Evolutionary conservation across 2,113 vertebrate species (phyloP).

Genomic region (Macrotis lagotis): DNA sequence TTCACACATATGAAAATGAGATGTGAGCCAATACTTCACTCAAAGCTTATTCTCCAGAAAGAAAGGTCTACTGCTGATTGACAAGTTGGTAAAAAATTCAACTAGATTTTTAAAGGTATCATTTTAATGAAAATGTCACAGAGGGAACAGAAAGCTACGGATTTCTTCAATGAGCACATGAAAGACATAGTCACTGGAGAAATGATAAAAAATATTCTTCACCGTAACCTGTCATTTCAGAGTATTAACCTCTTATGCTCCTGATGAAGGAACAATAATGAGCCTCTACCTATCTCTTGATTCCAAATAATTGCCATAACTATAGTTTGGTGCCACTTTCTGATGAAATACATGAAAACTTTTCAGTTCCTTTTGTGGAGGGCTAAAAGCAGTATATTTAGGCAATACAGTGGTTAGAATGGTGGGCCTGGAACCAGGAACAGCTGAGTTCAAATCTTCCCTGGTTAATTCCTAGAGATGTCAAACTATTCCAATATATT

Average conservation of each 20-base stretch:
- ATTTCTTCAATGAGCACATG: background rate
- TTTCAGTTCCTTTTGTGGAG: background rate
- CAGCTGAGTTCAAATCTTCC: background rate
- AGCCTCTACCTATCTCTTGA: background rate
- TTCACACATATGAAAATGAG: background rate
- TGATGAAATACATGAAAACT: background rate
- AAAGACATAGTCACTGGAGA: background rate
- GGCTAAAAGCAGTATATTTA: background rate
- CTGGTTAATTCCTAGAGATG: background rate
- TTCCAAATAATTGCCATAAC: background rate
- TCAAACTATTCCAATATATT: background rate
- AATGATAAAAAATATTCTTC: background rate
- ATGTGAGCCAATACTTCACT: background rate
- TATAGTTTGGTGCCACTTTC: background rate
- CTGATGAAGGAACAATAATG: background rate
- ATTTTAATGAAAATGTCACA: background rate
- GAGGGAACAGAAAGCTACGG: background rate
- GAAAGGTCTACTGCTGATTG: background rate
- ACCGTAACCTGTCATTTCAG: background rate
- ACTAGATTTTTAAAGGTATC: background rate
- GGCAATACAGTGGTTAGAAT: background rate
- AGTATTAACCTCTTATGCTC: background rate
- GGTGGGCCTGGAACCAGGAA: background rate
- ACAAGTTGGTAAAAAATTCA: background rate
- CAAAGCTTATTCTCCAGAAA: background rate